Evolutionary conservation across 2,797 vertebrate genomes (phyloP).

Genomic region (Petrocephalus schoutedeni): DNA sequence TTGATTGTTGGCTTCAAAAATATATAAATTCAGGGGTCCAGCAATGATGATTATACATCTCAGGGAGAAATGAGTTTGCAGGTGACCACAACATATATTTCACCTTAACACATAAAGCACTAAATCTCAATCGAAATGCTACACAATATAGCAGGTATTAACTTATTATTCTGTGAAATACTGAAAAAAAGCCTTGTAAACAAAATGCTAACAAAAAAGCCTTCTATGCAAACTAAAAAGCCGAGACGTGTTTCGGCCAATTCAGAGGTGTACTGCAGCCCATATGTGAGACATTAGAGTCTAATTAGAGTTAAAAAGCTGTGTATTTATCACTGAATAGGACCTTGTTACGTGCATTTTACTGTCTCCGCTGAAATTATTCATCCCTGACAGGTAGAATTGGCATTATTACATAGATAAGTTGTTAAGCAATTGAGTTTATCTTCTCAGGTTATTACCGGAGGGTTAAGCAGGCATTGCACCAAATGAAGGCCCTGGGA

Average conservation of each 20-base stretch:
- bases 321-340: slow-evolving; percentile 60
- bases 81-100: background rate
- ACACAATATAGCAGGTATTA: background rate
- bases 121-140: background rate
- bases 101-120: background rate
- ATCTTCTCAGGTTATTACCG: slow-evolving; percentile 36
- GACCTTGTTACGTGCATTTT: slow-evolving; percentile 67
- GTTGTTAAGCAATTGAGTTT: slow-evolving; percentile 48
- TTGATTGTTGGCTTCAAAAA: background rate
- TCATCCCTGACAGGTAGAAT: slow-evolving; percentile 70
- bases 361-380: slow-evolving; percentile 68
- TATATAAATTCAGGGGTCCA: background rate
- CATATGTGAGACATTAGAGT: slow-evolving; percentile 72
- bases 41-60: background rate
- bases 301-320: slow-evolving; percentile 69
- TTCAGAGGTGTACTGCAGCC: slow-evolving; percentile 53
- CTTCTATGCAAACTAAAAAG: slow-evolving; percentile 50
- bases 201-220: background rate
- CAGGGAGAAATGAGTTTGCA: background rate
- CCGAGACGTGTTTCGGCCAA: slow-evolving; percentile 44
- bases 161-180: background rate
- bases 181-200: background rate
- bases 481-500: background rate
- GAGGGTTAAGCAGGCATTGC: background rate
- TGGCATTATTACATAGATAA: slow-evolving; percentile 66